These are phyloP conservation scores for Dorcus hopei DNA, from an alignment of 2,888 invertebrate genomes.

Conservation along the genomic window DNA sequence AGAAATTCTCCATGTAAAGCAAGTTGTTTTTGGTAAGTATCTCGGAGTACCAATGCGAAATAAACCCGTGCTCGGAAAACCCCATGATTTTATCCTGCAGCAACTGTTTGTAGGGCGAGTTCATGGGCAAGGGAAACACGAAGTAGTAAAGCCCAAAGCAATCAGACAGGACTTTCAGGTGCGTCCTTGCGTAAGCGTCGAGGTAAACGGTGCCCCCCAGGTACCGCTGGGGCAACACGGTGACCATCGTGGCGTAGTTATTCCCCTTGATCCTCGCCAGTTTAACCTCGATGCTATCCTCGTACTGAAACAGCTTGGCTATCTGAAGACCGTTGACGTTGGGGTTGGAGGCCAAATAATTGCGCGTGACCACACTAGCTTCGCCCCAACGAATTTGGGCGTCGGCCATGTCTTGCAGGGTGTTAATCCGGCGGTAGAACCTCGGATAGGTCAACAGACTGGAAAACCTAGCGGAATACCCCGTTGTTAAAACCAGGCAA, in stretches of 20 bases:
- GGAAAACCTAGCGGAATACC: constrained; percentile 28
- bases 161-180: constrained; percentile 19
- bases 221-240: constrained; percentile 10
- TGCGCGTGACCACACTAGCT: no score
- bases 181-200: constrained; percentile 17
- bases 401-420: constrained; percentile 26
- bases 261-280: constrained; percentile 7
- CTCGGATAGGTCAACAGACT: constrained; percentile 10
- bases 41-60: constrained; percentile 21
- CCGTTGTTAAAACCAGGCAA: constrained; percentile 20
- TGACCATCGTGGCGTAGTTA: constrained; percentile 18
- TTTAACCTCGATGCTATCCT: constrained; percentile 2
- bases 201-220: constrained; percentile 19
- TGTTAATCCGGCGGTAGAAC: constrained; percentile 19
- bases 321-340: neutral
- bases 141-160: constrained; percentile 22
- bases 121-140: constrained; percentile 20
- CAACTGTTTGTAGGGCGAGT: constrained; percentile 24
- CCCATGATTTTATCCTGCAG: constrained; percentile 19
- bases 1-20: constrained; percentile 6
- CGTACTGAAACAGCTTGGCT: constrained; percentile 15
- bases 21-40: constrained; percentile 1
- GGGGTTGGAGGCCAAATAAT: no score
- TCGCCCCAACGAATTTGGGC: constrained; percentile 22
- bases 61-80: constrained; percentile 25